Conservation (phyloP, 2,888 invertebrate species). For the Autographa gamma region DNA sequence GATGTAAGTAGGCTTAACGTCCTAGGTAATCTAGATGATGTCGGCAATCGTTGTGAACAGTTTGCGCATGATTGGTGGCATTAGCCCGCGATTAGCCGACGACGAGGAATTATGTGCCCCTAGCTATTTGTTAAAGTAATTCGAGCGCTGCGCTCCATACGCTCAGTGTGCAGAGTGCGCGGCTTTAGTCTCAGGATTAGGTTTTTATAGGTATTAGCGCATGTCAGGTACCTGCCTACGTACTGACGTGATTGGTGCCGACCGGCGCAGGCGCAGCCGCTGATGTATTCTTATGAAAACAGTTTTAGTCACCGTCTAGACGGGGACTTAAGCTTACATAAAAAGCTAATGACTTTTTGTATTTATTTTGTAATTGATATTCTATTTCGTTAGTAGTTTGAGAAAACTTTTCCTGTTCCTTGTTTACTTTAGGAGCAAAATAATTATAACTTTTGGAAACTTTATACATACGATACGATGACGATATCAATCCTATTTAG, state of each 20-base stretch:
- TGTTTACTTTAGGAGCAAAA: not conserved
- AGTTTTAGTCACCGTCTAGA: slow-evolving; percentile 4
- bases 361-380: not conserved
- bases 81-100: slow-evolving; percentile 43
- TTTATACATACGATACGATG: not conserved
- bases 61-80: not conserved
- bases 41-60: not conserved
- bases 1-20: not conserved
- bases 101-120: slow-evolving; percentile 37
- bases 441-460: not conserved
- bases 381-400: no score
- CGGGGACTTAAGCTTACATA: not conserved
- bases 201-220: slow-evolving; percentile 27
- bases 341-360: not conserved
- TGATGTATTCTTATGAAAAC: not conserved
- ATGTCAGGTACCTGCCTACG: not conserved
- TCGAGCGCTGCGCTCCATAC: not conserved
- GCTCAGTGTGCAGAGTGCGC: not conserved
- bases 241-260: slow-evolving; percentile 12
- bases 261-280: slow-evolving; percentile 3
- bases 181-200: slow-evolving; percentile 35
- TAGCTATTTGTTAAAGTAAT: not conserved
- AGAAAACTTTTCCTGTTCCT: not conserved
- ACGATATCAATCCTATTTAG: no score
- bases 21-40: slow-evolving; percentile 1